Percentiles rank a stretch among this genome's conserved stretches.
Evolutionary conservation across 2,797 vertebrate species (phyloP).

Genomic region (Dromococcyx pavoninus): DNA sequence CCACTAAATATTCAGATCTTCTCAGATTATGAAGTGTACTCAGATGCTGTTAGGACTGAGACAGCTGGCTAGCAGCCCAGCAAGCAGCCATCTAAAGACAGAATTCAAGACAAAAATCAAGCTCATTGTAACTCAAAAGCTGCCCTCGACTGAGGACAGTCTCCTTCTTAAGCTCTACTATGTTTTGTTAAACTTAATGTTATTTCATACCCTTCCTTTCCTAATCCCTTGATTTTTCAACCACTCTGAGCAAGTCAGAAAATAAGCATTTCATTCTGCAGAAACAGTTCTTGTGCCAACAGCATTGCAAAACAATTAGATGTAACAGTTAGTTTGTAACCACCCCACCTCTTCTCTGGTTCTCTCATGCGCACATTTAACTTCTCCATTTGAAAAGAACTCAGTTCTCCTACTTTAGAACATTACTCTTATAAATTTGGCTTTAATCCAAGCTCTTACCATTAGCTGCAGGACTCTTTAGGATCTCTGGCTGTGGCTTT

Average conservation of each 20-base stretch:
- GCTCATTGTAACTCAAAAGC: not conserved
- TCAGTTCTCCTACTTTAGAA: not conserved
- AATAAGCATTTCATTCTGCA: not conserved
- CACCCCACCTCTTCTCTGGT: not conserved
- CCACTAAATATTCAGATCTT: not conserved
- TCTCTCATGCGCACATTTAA: not conserved
- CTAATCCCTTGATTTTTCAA: not conserved
- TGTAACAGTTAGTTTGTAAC: not conserved
- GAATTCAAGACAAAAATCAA: not conserved
- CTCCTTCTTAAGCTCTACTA: not conserved
- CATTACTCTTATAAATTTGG: not conserved
- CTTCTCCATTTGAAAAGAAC: not conserved
- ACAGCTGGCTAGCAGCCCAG: not conserved
- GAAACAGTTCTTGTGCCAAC: not conserved
- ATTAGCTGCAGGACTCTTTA: slow-evolving; percentile 75
- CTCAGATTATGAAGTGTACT: not conserved
- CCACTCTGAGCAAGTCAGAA: not conserved
- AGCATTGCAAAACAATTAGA: not conserved
- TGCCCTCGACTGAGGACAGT: not conserved
- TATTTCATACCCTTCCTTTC: not conserved
- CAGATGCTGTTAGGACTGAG: not conserved
- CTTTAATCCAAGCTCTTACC: slow-evolving; percentile 76
- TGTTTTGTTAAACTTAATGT: not conserved
- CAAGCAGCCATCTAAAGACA: not conserved
- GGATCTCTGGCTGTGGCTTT: slow-evolving; percentile 65